Evolutionary conservation across 2,888 invertebrate genomes (phyloP), one percentile per base, ranked within the genome.

Genomic region (Capitulum mitella): DNA sequence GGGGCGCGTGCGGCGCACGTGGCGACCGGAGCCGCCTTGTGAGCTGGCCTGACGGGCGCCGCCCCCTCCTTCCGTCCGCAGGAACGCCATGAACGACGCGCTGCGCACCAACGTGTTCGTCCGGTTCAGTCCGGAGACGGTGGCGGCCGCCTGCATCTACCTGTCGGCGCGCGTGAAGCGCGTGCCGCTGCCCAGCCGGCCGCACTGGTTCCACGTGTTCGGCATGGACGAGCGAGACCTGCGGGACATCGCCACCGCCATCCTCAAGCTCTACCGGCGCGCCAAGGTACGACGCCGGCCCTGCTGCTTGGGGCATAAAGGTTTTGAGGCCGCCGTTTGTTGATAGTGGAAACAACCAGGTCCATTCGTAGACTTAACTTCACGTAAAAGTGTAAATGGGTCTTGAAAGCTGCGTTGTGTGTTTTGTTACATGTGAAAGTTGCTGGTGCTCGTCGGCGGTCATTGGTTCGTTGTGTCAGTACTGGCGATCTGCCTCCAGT

Each of bases 1-100:
- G 34, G 3, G 54, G 6, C 51, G 48, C 22, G 26, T n/a, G n/a
- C n/a, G n/a, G n/a, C n/a, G n/a, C n/a, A n/a, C n/a, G n/a, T n/a
- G n/a, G n/a, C n/a, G n/a, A n/a, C n/a, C n/a, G n/a, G n/a, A n/a
- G n/a, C n/a, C n/a, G n/a, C n/a, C n/a, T n/a, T n/a, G n/a, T n/a
- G 48, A 37, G 29, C 48, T 22, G 34, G 29, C n/a, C 54, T 79
- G 26, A 77, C 74, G 34, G 48, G 76, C 79, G 32, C 54, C 74
- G 64, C 54, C 77, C 77, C 6, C n/a, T n/a, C n/a, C n/a, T 77
- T 81, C 80, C 81, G 78, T 78, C 84, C 85, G 12, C 84, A 90
- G 90, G 91, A 98, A 98, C 86, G 99, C 98, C 87, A 99, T 99
- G 98, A 99, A 99, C 86, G 99, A 99, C 88, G 95, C 98, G 0